Evolutionary conservation across 2,113 vertebrate genomes (phyloP), one percentile per base, ranked within the genome.

Genomic region (Laticauda colubrina): DNA sequence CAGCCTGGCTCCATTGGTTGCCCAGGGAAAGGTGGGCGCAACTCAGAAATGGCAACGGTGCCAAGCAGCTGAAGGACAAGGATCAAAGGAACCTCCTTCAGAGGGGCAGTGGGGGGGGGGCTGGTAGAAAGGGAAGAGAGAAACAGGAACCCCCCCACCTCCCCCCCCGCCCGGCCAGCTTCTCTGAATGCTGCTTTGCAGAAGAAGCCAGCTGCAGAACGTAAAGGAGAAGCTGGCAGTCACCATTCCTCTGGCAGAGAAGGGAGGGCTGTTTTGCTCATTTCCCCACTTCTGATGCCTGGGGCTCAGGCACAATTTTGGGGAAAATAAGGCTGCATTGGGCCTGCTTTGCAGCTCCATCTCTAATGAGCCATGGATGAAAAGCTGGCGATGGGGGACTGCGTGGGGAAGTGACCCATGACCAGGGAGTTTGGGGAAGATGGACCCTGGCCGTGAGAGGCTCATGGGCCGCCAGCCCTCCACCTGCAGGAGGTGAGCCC

Each of bases 361-460:
- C 92, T 87, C 5, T 64, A 86, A 57, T 15, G 75, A 93, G 51
- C 87, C 88, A 64, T 5, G 34, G 93, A 29, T 43, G 86, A 93
- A 81, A 92, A n/a, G 20, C 11, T 0, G 11, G 87, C 2, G 2
- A 0, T 51, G 6, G 24, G n/a, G 55, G 21, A 89, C 2, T 45
- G 48, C 7, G 86, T 87, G 56, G 91, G 57, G 64, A 94, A 87
- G 20, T 93, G 86, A 92, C 88, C 92, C 87, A 89, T 10, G 43
- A 90, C 43, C 61, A 23, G 24, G 43, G 89, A 57, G 95, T 93
- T 57, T 20, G 15, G 64, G 1, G 86, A 90, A 90, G 88, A 85
- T 93, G 29, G 89, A 45, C 34, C 93, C 53, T 85, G 59, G 92
- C 29, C n/a, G 59, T 26, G 26, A 93, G 91, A 69, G 88, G 29